Conservation (phyloP, 2,888 invertebrate species). For the Tenthredo amoena region DNA sequence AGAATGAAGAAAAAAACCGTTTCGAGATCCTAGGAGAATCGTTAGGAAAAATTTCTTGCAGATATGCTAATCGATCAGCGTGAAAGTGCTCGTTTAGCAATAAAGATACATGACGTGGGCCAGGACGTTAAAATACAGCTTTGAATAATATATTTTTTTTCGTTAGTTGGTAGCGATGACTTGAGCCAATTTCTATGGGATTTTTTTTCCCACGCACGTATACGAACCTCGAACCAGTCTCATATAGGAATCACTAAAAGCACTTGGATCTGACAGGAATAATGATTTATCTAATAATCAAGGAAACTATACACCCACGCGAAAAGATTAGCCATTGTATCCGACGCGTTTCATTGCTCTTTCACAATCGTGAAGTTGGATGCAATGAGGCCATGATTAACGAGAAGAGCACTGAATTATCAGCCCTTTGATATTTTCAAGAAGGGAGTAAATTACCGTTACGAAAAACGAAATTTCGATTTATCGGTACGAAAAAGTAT, state of each 20-base stretch:
- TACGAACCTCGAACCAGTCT: not conserved
- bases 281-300: not conserved
- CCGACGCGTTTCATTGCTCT: not conserved
- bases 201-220: not conserved
- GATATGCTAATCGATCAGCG: slow-evolving; percentile 25
- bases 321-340: not conserved
- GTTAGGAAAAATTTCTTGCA: not conserved
- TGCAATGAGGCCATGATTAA: no score
- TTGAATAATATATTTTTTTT: not conserved
- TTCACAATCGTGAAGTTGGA: no score
- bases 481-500: no score
- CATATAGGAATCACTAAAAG: not conserved
- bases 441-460: no score
- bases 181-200: not conserved
- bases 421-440: no score
- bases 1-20: not conserved
- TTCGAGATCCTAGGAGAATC: not conserved
- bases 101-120: slow-evolving; percentile 4
- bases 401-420: no score
- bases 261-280: not conserved
- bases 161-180: not conserved
- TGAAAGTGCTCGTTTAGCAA: slow-evolving; percentile 21
- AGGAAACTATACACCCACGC: not conserved
- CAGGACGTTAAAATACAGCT: not conserved
- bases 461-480: no score